Evolutionary conservation across 2,113 vertebrate species (phyloP).

Genomic region (Crotalus viridis): DNA sequence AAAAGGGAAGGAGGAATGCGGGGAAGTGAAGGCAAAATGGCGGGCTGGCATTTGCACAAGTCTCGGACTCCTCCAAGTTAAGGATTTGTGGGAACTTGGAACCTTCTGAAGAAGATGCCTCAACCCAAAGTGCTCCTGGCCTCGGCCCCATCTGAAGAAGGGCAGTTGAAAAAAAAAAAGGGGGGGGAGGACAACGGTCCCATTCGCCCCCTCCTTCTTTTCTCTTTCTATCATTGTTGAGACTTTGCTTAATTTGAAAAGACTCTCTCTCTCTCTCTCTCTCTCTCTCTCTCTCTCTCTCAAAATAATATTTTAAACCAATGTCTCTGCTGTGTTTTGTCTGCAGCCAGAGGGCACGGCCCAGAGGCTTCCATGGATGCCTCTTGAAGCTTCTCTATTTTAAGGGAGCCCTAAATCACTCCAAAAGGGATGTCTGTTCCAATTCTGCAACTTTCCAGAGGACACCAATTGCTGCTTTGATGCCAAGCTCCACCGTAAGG

Average conservation of each 20-base stretch:
- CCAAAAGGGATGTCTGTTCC: slow-evolving; percentile 66
- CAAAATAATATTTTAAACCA: background rate
- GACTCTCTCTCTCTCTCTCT: background rate
- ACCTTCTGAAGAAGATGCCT: background rate
- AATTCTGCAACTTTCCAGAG: slow-evolving; percentile 76
- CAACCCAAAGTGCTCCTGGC: background rate
- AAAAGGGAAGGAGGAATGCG: background rate
- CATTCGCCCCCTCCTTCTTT: background rate
- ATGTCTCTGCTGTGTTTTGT: background rate
- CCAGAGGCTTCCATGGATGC: slow-evolving; percentile 56
- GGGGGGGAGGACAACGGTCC: background rate
- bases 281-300: too few species aligned
- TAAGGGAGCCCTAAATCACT: slow-evolving; percentile 68
- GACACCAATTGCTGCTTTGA: slow-evolving; percentile 63
- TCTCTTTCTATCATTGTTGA: background rate
- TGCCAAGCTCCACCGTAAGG: slow-evolving; percentile 71
- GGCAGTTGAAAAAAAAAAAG: background rate
- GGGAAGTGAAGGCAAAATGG: background rate
- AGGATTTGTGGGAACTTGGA: background rate
- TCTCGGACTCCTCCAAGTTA: background rate
- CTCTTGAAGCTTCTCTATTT: slow-evolving; percentile 68
- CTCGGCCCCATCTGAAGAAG: background rate
- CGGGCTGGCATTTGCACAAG: background rate
- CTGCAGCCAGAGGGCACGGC: slow-evolving; percentile 39
- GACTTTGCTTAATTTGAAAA: background rate